A percentile compares a stretch with the other conserved stretches of the same genome.
These are phyloP conservation scores for Chascanopsetta lugubris DNA, from an alignment of 2,113 vertebrate genomes.

Conservation along the genomic window DNA sequence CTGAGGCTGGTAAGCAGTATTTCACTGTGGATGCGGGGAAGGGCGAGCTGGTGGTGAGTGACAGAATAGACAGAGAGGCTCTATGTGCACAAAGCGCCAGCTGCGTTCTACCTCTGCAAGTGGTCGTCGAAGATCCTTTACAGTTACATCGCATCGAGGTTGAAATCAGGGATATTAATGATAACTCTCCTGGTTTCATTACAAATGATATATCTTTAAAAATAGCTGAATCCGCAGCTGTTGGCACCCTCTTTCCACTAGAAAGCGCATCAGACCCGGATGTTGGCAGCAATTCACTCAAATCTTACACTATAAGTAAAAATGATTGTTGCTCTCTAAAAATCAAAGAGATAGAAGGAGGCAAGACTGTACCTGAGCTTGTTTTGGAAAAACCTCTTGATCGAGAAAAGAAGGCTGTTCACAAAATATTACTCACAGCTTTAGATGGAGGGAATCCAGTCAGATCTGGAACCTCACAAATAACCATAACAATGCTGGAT, in stretches of 20 bases:
- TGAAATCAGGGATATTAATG: conserved; percentile 86
- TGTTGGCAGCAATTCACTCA: conserved; percentile 83
- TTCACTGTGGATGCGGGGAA: conserved; percentile 80
- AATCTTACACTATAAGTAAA: conserved; percentile 80
- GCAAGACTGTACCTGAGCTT: conserved; percentile 80
- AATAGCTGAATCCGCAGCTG: conserved; percentile 81
- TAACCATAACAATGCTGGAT: conserved; percentile 85
- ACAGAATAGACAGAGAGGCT: conserved; percentile 85
- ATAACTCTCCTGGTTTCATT: conserved; percentile 84
- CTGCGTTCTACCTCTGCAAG: conserved; percentile 83
- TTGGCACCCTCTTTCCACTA: conserved; percentile 79
- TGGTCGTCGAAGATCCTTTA: conserved; percentile 83
- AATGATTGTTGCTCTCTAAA: conserved; percentile 81
- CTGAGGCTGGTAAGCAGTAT: conserved; percentile 79
- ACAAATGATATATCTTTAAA: conserved; percentile 78
- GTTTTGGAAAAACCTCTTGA: conserved; percentile 86
- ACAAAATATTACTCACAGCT: conserved; percentile 85
- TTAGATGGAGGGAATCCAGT: conserved; percentile 86
- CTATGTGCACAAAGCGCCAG: conserved; percentile 80
- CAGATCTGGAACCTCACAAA: conserved; percentile 83
- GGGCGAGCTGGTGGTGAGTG: conserved; percentile 81
- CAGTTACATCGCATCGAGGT: conserved; percentile 84
- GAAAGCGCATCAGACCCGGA: conserved; percentile 85
- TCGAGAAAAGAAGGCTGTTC: conserved; percentile 82
- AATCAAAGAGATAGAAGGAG: conserved; percentile 80